Conservation (phyloP, 2,113 vertebrate species). For the Mesocricetus auratus region DNA sequence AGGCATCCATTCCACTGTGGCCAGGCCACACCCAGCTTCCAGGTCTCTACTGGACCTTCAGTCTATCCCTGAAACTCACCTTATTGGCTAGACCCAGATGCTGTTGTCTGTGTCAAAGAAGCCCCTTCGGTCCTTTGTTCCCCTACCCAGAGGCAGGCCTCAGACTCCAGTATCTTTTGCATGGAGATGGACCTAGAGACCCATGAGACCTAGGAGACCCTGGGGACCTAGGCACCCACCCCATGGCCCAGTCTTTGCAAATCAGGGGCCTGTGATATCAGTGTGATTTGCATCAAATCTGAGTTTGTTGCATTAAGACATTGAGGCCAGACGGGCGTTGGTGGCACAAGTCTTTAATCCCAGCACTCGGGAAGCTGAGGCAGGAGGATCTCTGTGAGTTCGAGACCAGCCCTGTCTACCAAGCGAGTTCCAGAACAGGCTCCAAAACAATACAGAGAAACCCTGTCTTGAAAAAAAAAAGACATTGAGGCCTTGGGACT, state of each 20-base stretch:
- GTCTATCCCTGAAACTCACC: not conserved
- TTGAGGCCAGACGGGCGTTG: not conserved
- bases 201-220: not conserved
- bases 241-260: not conserved
- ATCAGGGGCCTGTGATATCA: not conserved
- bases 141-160: not conserved
- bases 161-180: not conserved
- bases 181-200: not conserved
- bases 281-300: not conserved
- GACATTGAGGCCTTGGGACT: no score
- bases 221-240: not conserved
- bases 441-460: no score
- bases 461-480: no score
- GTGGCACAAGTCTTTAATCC: no score
- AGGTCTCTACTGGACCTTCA: not conserved
- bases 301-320: not conserved
- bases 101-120: not conserved
- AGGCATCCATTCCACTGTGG: not conserved
- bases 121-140: not conserved
- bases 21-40: not conserved
- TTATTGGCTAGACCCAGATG: not conserved
- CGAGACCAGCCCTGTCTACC: no score
- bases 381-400: no score
- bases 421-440: no score
- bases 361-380: no score